A percentile compares a stretch with the other conserved stretches of the same genome.
These are phyloP conservation scores for Magallana gigas DNA, from an alignment of 1,140 invertebrate genomes.

Conservation along the genomic window DNA sequence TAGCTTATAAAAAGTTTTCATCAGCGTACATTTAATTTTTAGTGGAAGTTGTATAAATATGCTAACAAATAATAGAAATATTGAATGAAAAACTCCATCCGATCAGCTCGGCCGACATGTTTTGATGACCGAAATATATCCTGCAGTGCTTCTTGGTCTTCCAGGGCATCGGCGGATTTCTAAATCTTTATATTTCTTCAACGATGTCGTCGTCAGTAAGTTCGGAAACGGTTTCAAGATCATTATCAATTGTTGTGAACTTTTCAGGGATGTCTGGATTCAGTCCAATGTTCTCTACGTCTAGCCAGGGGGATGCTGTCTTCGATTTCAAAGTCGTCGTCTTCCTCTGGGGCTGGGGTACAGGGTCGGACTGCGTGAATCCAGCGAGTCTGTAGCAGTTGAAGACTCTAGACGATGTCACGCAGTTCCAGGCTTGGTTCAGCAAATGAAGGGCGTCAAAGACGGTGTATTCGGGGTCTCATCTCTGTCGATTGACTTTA, in stretches of 20 bases:
- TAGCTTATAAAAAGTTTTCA: too few relatives aligned
- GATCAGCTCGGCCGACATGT: too few relatives aligned
- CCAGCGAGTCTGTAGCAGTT: conserved; percentile 50
- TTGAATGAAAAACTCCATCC: too few relatives aligned
- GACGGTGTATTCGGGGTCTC: background rate
- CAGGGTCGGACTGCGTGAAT: background rate
- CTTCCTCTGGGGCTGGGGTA: background rate
- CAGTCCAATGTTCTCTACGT: too few relatives aligned
- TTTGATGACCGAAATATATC: too few relatives aligned
- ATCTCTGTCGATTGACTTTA: conserved; percentile 26
- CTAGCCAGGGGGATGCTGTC: too few relatives aligned
- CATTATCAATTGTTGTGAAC: too few relatives aligned
- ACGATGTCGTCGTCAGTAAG: background rate
- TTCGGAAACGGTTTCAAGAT: too few relatives aligned
- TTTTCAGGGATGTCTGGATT: too few relatives aligned
- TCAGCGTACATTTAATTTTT: too few relatives aligned
- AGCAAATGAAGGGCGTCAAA: conserved; percentile 46
- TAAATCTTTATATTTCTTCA: background rate
- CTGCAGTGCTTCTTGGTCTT: background rate
- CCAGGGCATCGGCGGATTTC: background rate
- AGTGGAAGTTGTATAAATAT: too few relatives aligned
- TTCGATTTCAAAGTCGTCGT: background rate
- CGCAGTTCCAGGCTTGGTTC: conserved; percentile 42
- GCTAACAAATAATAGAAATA: too few relatives aligned
- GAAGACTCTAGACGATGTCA: conserved; percentile 40